Base-by-base conservation (phyloP, 2,113 vertebrate species). In the Lepus timidus region DNA sequence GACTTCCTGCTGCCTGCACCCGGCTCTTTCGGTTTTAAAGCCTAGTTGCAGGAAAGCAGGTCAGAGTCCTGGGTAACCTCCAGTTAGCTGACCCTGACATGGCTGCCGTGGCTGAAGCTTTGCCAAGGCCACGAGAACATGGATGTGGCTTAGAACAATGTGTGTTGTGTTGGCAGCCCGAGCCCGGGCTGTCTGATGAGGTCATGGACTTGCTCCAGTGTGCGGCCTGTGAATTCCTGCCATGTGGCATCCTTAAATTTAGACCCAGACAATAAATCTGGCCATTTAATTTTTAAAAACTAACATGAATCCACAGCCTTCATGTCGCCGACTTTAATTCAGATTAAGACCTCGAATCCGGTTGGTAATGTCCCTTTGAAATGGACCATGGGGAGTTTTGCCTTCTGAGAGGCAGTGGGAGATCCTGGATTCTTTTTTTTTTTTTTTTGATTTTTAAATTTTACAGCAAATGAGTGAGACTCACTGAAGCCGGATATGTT, bases 51-150 rank as follows among this genome's bases (percentile, higher is more conserved):
- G 0, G 0, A 96, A 83, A 87, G 61, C 92, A 80, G 61, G 95
- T 96, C 96, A 93, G 97, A 98, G 96, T 98, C 96, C 97, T 68
- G 20, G 74, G 88, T 95, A 85, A 67, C 93, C 96, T 93, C 17
- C 58, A 73, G 76, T 96, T 88, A 87, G 82, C 87, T 79, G 93
- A 91, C 90, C 94, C 36, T 81, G 96, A 93, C 97, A 96, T 98
- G 95, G 55, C 88, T 97, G 88, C 39, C 2, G 51, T 97, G 94
- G 89, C 95, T 98, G 98, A 96, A 96, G 90, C 4, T 0, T 82
- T 96, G 96, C 97, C 97, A 97, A 31, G 79, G 58, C 1, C 71
- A 58, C 88, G 23, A 92, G 62, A 1, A 14, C 92, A 61, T 39
- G 95, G 97, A 76, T 79, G 91, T 97, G 85, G 93, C 96, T 93